Evolutionary conservation across 2,888 invertebrate species (phyloP), one percentile per base, ranked within the genome.

Genomic region (Brachyptera risi): DNA sequence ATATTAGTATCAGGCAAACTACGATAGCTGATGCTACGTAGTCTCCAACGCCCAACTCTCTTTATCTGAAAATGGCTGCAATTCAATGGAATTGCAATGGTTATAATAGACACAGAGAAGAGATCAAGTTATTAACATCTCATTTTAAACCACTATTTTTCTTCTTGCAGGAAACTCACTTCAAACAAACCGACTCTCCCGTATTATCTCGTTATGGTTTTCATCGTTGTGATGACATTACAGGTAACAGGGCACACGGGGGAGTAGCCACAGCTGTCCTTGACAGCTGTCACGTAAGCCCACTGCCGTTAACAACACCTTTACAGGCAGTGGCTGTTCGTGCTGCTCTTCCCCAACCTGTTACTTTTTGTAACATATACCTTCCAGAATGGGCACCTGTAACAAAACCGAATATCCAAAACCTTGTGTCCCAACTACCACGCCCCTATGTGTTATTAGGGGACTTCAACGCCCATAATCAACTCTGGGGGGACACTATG

Each of bases 391-490:
- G 44, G 44, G 44, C 44, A 9, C 44, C 44, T 15, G 44, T 17
- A 11, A 44, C 44, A 9, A 17, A 9, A 13, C 19, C 44, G 17
- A 44, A 44, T 17, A 13, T 17, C 21, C 44, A 44, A 19, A 44
- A 17, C 21, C 44, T 17, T 4, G 17, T 44, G 21, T 15, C 17
- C 13, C 44, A 44, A 42, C 31, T 56, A 9, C 26, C 26, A 5
- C 3, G 24, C 17, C 56, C 56, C 1, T 56, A 21, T 21, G 47
- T 47, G n/a, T 9, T 47, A n/a, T 21, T 47, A n/a, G 47, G 47
- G 47, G 47, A 47, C 42, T 56, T 56, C 19, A 21, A 56, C 21
- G 56, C 56, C 56, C 56, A 56, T 17, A 42, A 27, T 19, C 37
- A 11, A 13, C n/a, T 56, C 5, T 56, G 56, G 56, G 56, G 56